Base-by-base conservation (phyloP, 2,113 vertebrate species). In the Climacteris rufus region DNA sequence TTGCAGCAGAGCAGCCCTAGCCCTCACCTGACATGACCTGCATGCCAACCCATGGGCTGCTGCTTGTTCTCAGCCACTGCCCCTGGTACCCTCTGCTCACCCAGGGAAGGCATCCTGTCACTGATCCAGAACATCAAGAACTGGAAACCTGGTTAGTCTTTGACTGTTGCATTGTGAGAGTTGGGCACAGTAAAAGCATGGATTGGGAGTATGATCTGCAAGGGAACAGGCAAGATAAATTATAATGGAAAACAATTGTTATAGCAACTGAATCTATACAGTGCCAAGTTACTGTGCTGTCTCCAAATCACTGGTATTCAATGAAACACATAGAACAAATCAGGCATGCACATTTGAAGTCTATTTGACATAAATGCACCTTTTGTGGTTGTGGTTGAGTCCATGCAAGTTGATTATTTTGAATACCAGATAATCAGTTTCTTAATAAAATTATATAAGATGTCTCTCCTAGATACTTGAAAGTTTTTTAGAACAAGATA, bases 41-140 rank as follows among this genome's bases (percentile, higher is more conserved):
- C 2, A 1, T 7, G 2, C 15, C 2, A 2, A 44, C 5, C 3
- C 3, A 1, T 20, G 44, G 44, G 53, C 50, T 91, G 57, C 28
- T 64, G 42, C 35, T 20, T 31, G 27, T 21, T 49, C 63, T 66
- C 25, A 60, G 75, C 61, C 1, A 1, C 45, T 70, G 40, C 52
- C 0, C 2, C 23, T 30, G 39, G 22, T 13, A 24, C 44, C 18
- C 11, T n/a, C 33, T 0, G 0, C 3, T 49, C 4, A 2, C 31
- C 50, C 52, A 50, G 44, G 17, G 56, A 70, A 21, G 23, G 10
- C 3, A 60, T 56, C 30, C 35, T 56, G 28, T 7, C 76, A 42
- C 13, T 15, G 14, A 39, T 59, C 50, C 53, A 7, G 37, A 22
- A 11, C 30, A 47, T 10, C 37, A n/a, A 13, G 72, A 37, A 8